Evolutionary conservation across 2,113 vertebrate genomes (phyloP).

Genomic region (Pelobates fuscus): DNA sequence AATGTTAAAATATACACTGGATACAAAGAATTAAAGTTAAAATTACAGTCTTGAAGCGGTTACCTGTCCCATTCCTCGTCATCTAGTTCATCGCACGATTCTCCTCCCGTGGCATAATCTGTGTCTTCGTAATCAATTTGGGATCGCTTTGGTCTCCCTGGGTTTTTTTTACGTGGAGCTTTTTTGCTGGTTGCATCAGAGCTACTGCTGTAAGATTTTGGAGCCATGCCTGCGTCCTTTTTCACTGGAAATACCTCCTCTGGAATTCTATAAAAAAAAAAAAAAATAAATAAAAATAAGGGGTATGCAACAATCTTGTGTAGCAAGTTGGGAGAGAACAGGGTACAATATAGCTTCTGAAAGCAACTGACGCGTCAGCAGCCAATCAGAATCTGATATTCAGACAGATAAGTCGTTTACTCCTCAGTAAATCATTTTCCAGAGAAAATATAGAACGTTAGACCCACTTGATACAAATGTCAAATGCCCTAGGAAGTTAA

Average conservation of each 20-base stretch:
- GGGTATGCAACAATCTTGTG: not conserved
- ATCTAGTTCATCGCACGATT: constrained; percentile 83
- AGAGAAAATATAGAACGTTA: no score
- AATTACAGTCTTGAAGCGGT: no score
- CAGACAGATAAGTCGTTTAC: no score
- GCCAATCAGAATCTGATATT: no score
- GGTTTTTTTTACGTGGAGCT: constrained; percentile 53
- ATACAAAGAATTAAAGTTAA: no score
- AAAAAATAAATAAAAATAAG: not conserved
- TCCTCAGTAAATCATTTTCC: no score
- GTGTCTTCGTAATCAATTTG: constrained; percentile 73
- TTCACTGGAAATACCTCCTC: constrained; percentile 55
- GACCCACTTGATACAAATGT: no score
- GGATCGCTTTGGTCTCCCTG: constrained; percentile 53
- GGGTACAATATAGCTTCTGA: no score
- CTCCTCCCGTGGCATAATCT: constrained; percentile 75
- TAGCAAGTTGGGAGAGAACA: no score
- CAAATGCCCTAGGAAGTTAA: no score
- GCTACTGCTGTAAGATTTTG: constrained; percentile 61
- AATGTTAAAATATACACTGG: no score
- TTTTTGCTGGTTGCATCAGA: constrained; percentile 67
- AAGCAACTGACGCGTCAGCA: no score
- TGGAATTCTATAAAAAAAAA: constrained; percentile 46
- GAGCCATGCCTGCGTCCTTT: constrained; percentile 52
- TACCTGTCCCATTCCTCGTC: constrained; percentile 78